Base-by-base conservation (phyloP, 2,113 vertebrate genomes). In the Gnathonemus echidnorhynchus region DNA sequence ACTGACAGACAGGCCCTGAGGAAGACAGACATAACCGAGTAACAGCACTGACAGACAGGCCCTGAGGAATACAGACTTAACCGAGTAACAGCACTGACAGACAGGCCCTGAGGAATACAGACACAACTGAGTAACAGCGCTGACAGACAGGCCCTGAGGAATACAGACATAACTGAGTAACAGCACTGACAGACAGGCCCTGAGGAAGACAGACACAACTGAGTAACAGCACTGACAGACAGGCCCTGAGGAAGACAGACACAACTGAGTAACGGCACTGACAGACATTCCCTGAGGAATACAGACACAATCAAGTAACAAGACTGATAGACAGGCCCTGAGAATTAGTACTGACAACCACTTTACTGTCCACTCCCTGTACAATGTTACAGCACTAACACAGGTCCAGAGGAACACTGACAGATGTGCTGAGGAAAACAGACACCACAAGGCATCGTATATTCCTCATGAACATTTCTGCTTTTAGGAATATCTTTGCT, bases 161-260 rank as follows among this genome's bases (percentile, higher is more conserved):
- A 21, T 0, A 35, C 86, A 35, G 11, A 39, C 10, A 56, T 6
- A 52, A 46, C 13, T 0, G 13, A 56, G 7, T 39, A 31, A 96
- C 96, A 90, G 96, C 95, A 77, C 96, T 96, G 86, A 95, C 95
- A 0, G 95, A 96, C 0, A 96, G 92, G 9, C 96, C 95, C 96
- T 96, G 48, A 92, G 49, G 17, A 56, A 88, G 5, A 89, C 19
- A 90, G 80, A 31, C 3, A 35, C 10, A 77, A 45, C 11, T 13
- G 42, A 31, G 80, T 86, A 58, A 77, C 31, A 31, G 58, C 21
- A 2, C n/a, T 89, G 19, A 88, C 31, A 39, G 52, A 24, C 9
- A n/a, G 6, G 10, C 58, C 27, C 42, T 39, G 17, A 21, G 13
- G n/a, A 58, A 42, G 3, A 56, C 86, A 56, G 11, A 88, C 5